Base-by-base conservation (phyloP, 2,113 vertebrate species). In the Podilymbus podiceps region DNA sequence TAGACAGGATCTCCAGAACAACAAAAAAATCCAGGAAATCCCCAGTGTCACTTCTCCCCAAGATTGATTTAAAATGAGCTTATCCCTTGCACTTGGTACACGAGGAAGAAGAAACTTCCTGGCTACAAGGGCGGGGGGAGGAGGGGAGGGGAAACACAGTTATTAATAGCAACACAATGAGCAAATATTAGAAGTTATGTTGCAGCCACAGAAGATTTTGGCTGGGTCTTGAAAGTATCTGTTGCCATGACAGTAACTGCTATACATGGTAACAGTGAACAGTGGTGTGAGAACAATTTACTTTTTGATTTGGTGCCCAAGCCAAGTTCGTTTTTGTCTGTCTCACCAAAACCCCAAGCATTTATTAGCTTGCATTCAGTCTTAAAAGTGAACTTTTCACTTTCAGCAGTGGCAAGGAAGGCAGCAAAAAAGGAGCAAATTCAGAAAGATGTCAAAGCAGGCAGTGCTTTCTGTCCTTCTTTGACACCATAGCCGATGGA, bases 161-260 rank as follows among this genome's bases (percentile, higher is more conserved):
- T 95, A 97, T 97, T 95, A 97, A 96, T 95, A 97, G 95, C 88
- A 90, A 4, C 80, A 96, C 90, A 95, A 94, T 85, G 89, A 96
- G 91, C 60, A 80, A 95, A 67, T 76, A 93, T 92, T 85, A 95
- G 80, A 95, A 96, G 81, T 91, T 90, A 88, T 78, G 78, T 10
- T 78, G 55, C 63, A 95, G 87, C 78, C 49, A 59, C 88, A 79
- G 63, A 94, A 90, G 91, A 67, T 91, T 86, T 93, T 96, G 94
- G 90, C 94, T 95, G 86, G 73, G 58, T 95, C 78, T 52, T 49
- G 60, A 52, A 80, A 94, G 66, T 63, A 88, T 80, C 93, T 78
- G 93, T 97, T 95, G 78, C 91, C 84, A 97, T 86, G 89, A 91
- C 86, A 96, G 93, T 91, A 88, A 88, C 5, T 92, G 92, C 87